A percentile compares a stretch with the other conserved stretches of the same genome.
Evolutionary conservation across 2,888 invertebrate species (phyloP).

Genomic region (Ectemnius lituratus): DNA sequence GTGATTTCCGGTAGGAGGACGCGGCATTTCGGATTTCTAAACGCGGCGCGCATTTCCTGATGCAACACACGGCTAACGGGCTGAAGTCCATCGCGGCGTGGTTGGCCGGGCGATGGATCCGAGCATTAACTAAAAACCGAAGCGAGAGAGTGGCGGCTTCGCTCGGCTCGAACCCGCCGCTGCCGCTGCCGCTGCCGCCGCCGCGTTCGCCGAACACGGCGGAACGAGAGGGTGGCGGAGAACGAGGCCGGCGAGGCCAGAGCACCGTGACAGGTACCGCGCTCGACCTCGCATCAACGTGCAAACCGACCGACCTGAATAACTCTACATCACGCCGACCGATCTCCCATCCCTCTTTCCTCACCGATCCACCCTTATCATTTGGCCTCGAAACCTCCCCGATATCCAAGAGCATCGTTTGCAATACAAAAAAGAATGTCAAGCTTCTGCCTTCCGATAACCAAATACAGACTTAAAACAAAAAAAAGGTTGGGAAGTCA

Average conservation of each 20-base stretch:
- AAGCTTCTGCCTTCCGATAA: no score
- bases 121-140: conserved; percentile 74
- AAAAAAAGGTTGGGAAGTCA: no score
- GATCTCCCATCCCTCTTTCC: no score
- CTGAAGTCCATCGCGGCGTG: conserved; percentile 63
- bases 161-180: conserved; percentile 53
- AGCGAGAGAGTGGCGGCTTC: conserved; percentile 60
- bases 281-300: conserved; percentile 61
- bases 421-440: no score
- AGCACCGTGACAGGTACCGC: conserved; percentile 53
- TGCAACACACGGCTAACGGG: conserved; percentile 54
- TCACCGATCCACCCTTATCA: no score
- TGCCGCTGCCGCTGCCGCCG: no score
- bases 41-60: conserved; percentile 36
- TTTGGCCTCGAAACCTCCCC: no score
- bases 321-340: no score
- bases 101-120: conserved; percentile 59
- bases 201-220: conserved; percentile 42
- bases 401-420: no score
- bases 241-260: conserved; percentile 47
- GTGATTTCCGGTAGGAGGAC: not conserved
- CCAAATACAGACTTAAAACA: no score
- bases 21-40: conserved; percentile 23
- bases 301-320: conserved; percentile 55
- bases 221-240: conserved; percentile 23